phyloP scores from a whole-genome alignment of 2,113 vertebrate species.

The Nycticorax nycticorax region DNA sequence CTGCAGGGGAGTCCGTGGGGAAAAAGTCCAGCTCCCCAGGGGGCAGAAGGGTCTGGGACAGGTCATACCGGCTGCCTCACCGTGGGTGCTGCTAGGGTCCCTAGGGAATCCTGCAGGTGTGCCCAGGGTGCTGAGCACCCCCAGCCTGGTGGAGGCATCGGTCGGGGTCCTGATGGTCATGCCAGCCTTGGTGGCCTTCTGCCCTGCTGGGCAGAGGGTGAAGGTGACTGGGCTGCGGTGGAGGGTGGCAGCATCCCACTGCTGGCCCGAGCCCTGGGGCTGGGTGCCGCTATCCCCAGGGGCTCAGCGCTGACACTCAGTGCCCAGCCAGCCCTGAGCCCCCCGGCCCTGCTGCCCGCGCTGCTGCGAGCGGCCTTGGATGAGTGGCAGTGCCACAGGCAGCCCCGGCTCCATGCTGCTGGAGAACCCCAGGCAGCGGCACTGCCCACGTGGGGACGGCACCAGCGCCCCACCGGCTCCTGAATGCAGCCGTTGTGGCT shows the following conservation, averaged over 20 bases:
- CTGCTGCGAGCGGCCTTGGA: neutral
- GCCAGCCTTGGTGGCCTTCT: neutral
- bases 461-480: accelerated
- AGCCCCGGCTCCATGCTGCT: neutral
- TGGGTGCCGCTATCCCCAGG: neutral
- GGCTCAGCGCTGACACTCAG: neutral
- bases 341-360: accelerated
- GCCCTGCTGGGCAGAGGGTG: accelerated
- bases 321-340: neutral
- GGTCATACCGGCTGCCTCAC: accelerated
- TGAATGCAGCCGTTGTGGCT: neutral
- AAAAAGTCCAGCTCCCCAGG: accelerated
- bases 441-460: accelerated
- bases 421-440: neutral
- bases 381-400: neutral
- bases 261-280: neutral
- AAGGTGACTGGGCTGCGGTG: neutral
- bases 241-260: neutral
- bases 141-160: accelerated
- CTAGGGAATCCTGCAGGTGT: neutral
- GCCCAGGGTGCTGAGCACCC: neutral
- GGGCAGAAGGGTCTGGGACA: neutral
- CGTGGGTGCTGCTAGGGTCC: accelerated
- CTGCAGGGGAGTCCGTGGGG: too few species aligned
- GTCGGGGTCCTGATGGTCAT: neutral